These are phyloP conservation scores for Quadriops clusia DNA, from an alignment of 2,888 invertebrate genomes.

Conservation along the genomic window DNA sequence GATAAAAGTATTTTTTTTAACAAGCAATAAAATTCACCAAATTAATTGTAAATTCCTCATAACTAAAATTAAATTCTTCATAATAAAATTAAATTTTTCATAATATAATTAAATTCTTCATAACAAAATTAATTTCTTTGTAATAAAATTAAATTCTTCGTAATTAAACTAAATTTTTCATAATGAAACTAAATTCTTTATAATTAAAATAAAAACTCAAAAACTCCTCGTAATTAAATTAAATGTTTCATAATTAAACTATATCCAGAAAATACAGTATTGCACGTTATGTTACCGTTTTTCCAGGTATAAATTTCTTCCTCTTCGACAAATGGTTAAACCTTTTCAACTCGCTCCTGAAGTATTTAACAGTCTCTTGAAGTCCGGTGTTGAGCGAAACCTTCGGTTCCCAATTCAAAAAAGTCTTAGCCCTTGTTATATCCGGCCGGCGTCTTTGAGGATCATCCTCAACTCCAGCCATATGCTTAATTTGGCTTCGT, in stretches of 20 bases:
- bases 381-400: conserved; percentile 78
- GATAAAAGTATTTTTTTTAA: no score
- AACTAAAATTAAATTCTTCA: no score
- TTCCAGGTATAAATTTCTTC: conserved; percentile 13
- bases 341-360: conserved; percentile 71
- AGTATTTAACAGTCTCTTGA: conserved; percentile 86
- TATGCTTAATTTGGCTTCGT: conserved; percentile 68
- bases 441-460: conserved; percentile 91
- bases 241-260: neutral
- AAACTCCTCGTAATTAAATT: conserved; percentile 4
- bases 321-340: conserved; percentile 38
- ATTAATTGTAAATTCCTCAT: no score
- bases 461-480: conserved; percentile 88
- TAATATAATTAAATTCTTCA: no score
- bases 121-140: no score
- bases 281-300: conserved; percentile 16
- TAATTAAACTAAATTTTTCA: no score
- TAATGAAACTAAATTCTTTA: no score
- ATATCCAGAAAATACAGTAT: conserved; percentile 1
- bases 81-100: no score
- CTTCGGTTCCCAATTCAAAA: conserved; percentile 87
- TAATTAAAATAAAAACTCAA: no score
- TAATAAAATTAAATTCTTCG: no score
- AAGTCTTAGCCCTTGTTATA: conserved; percentile 74
- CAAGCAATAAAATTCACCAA: no score